Evolutionary conservation across 2,888 invertebrate genomes (phyloP).

Genomic region (Tipula lateralis): DNA sequence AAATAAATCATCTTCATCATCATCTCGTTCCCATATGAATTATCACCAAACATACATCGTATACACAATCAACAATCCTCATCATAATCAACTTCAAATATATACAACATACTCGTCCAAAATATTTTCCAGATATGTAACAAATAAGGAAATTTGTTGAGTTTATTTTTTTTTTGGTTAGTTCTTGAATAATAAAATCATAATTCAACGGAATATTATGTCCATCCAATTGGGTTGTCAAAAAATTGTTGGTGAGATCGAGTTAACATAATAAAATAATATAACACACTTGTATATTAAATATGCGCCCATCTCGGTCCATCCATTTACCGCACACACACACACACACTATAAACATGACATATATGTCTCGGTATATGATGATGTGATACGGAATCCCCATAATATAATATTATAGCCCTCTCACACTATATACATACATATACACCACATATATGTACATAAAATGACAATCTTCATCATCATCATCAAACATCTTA

Average conservation of each 20-base stretch:
- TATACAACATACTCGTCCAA: background rate
- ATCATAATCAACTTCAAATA: slow-evolving; percentile 14
- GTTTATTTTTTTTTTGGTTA: background rate
- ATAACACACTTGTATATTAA: slow-evolving; percentile 24
- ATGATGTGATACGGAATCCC: background rate
- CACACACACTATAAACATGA: no score
- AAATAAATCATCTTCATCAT: slow-evolving; percentile 24
- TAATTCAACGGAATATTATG: slow-evolving; percentile 7
- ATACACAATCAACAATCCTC: background rate
- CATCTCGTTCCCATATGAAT: slow-evolving; percentile 19
- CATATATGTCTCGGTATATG: no score
- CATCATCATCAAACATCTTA: slow-evolving; percentile 24
- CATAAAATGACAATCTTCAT: background rate
- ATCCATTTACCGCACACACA: background rate
- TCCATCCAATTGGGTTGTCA: slow-evolving; percentile 24
- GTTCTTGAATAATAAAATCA: slow-evolving; percentile 19
- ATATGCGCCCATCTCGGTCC: slow-evolving; percentile 1
- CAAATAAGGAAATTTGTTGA: slow-evolving; percentile 3
- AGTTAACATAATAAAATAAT: slow-evolving; percentile 24
- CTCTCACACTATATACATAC: background rate
- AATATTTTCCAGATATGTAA: background rate
- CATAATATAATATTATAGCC: background rate
- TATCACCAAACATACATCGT: background rate
- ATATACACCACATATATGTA: background rate
- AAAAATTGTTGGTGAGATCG: background rate